Base-by-base conservation (phyloP, 2,888 invertebrate species). In the Lasiommata megera region DNA sequence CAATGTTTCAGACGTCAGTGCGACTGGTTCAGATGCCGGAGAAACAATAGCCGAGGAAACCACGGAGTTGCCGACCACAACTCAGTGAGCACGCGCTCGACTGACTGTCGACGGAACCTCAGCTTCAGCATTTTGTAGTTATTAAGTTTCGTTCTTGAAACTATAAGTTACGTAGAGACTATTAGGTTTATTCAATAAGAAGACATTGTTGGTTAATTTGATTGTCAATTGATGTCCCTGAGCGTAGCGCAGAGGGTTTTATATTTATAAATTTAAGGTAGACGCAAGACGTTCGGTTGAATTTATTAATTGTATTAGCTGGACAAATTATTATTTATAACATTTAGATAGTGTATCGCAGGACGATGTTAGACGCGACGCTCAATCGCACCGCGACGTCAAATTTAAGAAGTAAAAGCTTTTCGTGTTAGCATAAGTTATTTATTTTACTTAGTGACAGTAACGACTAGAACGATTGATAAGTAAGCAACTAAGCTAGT, bases 361-460 rank as follows among this genome's bases (percentile, higher is more conserved):
- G 63, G 67, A 61, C 68, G 63, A 61, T 57, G 67, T 65, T 56
- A 72, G 72, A 75, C 71, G 43, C 43, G 68, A 66, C 67, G 62
- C 63, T 71, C 69, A 64, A 52, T 36, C 14, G 61, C 41, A 58
- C 71, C 71, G 73, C 70, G 65, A 71, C 76, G 82, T 82, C 82
- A 82, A 82, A 79, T 78, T 76, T 77, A 77, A 73, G 72, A 70
- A 69, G 69, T 74, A 71, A 70, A 69, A 79, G 80, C 73, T 76
- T 70, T 82, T 76, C 74, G 77, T 77, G 76, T 81, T 77, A 79
- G 76, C 36, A 51, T 88, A 87, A 88, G 85, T 88, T 84, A 89
- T 89, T 89, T 89, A 89, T 89, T 88, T 84, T n/a, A n/a, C n/a
- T n/a, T 86, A 86, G 88, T 82, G 84, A 85, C 83, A 77, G 71